A percentile compares a stretch with the other conserved stretches of the same genome.
These are phyloP conservation scores for Camponotus vicinus DNA, from an alignment of 1,140 invertebrate species.

Conservation along the genomic window DNA sequence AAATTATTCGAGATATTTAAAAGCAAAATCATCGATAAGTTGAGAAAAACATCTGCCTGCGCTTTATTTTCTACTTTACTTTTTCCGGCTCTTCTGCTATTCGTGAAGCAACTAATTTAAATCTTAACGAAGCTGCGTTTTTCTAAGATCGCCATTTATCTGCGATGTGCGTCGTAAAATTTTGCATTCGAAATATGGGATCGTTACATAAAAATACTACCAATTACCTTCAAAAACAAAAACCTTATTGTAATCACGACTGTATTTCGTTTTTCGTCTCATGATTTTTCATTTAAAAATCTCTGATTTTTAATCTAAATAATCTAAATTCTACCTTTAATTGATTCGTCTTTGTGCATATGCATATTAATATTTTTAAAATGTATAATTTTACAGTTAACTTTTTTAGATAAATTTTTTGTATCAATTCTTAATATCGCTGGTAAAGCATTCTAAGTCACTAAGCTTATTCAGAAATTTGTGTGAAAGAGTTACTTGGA, in stretches of 20 bases:
- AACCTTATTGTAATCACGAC: neutral
- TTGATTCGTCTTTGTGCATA: neutral
- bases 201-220: constrained; percentile 34
- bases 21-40: constrained; percentile 3
- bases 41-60: constrained; percentile 1
- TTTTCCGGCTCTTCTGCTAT: neutral
- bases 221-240: constrained; percentile 14
- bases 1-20: neutral
- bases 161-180: constrained; percentile 56
- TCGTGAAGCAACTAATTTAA: constrained; percentile 71
- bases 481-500: too few species aligned
- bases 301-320: too few species aligned
- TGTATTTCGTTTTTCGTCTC: neutral
- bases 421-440: neutral
- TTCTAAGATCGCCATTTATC: constrained; percentile 71
- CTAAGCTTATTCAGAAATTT: neutral
- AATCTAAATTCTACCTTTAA: neutral
- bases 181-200: constrained; percentile 66
- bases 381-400: neutral
- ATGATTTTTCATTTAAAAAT: neutral
- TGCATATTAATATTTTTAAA: neutral
- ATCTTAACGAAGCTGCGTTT: constrained; percentile 68
- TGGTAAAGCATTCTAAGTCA: neutral
- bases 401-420: neutral
- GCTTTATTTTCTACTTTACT: constrained; percentile 12